Evolutionary conservation across 2,113 vertebrate genomes (phyloP), one percentile per base, ranked within the genome.

Genomic region (Phyllostomus discolor): DNA sequence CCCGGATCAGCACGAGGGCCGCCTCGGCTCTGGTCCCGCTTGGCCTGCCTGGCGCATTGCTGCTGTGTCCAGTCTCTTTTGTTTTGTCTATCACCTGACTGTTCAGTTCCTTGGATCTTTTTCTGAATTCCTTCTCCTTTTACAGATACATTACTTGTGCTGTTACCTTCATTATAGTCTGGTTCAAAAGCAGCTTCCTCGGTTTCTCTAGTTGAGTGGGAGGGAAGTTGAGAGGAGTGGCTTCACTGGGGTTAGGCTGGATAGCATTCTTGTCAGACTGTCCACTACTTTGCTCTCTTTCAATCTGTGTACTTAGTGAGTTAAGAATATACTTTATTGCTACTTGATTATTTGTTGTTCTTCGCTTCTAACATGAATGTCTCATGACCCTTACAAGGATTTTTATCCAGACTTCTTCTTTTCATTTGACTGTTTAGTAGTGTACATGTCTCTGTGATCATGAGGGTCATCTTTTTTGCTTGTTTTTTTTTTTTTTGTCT

Each of bases 131-230:
- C 98, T 0, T 98, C 98, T 92, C 98, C 98, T 91, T 98, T 98
- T 1, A 97, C 96, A 33, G 99, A 99, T 1, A 98, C 62, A 0
- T 98, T 98, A 33, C 98, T 98, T 90, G 99, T 98, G 2, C 98
- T 99, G 85, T 99, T 99, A 0, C 99, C 99, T 92, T 99, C 99
- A 1, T 99, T 99, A 98, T 99, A 99, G 98, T 99, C 99, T 0
- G 99, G 99, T 22, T 99, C 99, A 0, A 99, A 99, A 0, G 99
- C 99, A 0, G 99, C 99, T 97, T 99, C 99, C 3, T 99, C 99
- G 0, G 99, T 99, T 97, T 99, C 99, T 17, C 99, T 98, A 1
- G 99, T 98, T 1, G 99, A 98, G 83, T 99, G 99, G 0, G 99
- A 99, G 0, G 99, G 98, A 38, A 98, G 98, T 20, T 98, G 0